A percentile compares a stretch with the other conserved stretches of the same genome.
Conservation (phyloP, 2,113 vertebrate species). For the Chrysochloris asiatica region DNA sequence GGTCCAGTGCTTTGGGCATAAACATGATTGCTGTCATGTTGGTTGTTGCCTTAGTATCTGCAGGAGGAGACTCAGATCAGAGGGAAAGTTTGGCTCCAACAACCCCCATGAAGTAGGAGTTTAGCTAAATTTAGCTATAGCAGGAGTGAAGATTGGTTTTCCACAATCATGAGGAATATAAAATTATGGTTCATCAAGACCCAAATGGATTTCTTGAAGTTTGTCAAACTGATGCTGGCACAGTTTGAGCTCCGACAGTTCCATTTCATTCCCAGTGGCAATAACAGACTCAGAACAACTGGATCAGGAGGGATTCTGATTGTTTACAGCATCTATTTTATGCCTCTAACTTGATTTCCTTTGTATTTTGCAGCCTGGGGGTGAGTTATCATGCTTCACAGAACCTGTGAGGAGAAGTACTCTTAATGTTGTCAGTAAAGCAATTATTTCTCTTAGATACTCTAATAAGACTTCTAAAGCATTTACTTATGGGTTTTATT, state of each 20-base stretch:
- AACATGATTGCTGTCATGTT: accelerated
- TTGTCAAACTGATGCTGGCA: accelerated
- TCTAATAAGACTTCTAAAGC: neutral
- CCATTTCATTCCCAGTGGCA: accelerated
- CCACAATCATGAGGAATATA: accelerated
- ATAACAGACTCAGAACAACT: accelerated
- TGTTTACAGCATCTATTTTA: accelerated
- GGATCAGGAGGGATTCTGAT: neutral
- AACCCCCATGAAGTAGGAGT: neutral
- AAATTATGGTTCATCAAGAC: neutral
- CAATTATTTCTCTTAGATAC: neutral
- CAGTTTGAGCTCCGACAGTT: no score
- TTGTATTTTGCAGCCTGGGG: accelerated
- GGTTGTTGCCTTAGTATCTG: accelerated
- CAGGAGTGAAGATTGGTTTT: neutral
- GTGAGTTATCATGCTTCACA: neutral
- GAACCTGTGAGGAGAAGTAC: neutral
- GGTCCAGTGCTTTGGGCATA: neutral
- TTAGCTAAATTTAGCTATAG: neutral
- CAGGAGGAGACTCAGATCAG: neutral
- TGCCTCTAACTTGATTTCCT: neutral
- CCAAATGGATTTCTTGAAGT: no score
- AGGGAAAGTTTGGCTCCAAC: neutral
- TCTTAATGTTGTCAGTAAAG: neutral
- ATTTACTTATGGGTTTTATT: neutral